phyloP scores from a whole-genome alignment of 2,888 invertebrate genomes.

The Folsomia manolachei region DNA sequence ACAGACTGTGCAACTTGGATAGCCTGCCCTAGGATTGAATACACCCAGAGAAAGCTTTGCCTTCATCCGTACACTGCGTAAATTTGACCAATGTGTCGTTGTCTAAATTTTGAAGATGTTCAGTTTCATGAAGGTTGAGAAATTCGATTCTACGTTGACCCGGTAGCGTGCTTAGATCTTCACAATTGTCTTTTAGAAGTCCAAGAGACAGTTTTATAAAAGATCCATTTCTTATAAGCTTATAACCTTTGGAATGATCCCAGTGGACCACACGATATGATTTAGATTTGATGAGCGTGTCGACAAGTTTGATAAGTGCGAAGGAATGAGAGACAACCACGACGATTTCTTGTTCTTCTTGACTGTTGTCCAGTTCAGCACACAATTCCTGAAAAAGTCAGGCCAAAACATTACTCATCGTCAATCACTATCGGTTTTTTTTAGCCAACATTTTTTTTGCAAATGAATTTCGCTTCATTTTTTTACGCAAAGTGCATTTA shows the following conservation, averaged over 20 bases:
- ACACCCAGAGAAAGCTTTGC: conserved; percentile 32
- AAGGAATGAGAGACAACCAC: conserved; percentile 36
- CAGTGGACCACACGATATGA: conserved; percentile 31
- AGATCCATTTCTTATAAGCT: conserved; percentile 33
- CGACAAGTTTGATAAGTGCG: conserved; percentile 36
- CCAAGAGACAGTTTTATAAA: conserved; percentile 36
- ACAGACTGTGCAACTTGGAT: too few species aligned
- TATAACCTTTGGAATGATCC: conserved; percentile 34
- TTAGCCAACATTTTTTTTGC: too few species aligned
- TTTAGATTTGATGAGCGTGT: conserved; percentile 32
- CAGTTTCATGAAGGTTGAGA: conserved; percentile 36
- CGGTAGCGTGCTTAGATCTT: conserved; percentile 32
- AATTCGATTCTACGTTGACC: conserved; percentile 31
- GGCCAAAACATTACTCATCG: too few species aligned
- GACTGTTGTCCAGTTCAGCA: conserved; percentile 33
- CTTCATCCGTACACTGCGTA: conserved; percentile 29
- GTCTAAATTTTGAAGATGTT: conserved; percentile 29
- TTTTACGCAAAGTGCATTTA: too few species aligned
- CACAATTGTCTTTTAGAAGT: conserved; percentile 30
- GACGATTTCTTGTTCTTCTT: conserved; percentile 34
- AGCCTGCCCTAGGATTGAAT: conserved; percentile 28
- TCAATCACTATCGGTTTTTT: too few species aligned
- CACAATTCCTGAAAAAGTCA: conserved; percentile 37
- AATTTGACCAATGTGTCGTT: conserved; percentile 31
- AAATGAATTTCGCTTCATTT: too few species aligned